Base-by-base conservation (phyloP, 2,113 vertebrate species). In the Dromas ardeola region DNA sequence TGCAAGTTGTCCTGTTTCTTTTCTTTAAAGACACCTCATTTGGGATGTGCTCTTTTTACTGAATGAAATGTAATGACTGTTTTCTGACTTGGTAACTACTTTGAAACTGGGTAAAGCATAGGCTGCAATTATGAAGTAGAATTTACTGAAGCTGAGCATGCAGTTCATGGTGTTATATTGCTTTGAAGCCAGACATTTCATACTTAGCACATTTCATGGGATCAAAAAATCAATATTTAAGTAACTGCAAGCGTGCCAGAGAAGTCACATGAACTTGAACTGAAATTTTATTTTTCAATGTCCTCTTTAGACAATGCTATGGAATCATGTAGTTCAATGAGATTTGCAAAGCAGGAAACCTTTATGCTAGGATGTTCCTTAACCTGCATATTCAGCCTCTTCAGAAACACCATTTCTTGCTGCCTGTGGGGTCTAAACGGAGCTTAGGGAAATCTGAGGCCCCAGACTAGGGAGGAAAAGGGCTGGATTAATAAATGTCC, bases 11-110 rank as follows among this genome's bases (percentile, higher is more conserved):
- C 90, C 88, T 96, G 86, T 88, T 95, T 95, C 90, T 92, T 90
- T 74, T 96, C 91, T 86, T 93, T 94, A 87, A 72, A 96, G 81
- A 95, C 95, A 92, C 83, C 88, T 97, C 96, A 94, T 96, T 95
- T 96, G 77, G 86, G 73, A 91, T 95, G 81, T 79, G 45, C 84
- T 96, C 52, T 89, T 93, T 45, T 72, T 86, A 89, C 49, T 4
- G 5, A 91, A 84, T 42, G 69, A 91, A 86, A 93, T 0, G 4
- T 89, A 89, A 96, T 95, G 95, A 93, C 69, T 93, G 58, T 72
- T 90, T 91, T 95, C 93, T 94, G 94, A 49, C 34, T 79, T 61
- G 53, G 49, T 95, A 88, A 81, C 78, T 81, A 89, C 95, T 95
- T 97, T 95, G 93, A 92, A 97, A 95, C 83, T 85, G 61, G 27